These are phyloP conservation scores for rabbit (Oryctolagus cuniculus) DNA, from an alignment of 2,113 vertebrate species.

Conservation along the genomic window DNA sequence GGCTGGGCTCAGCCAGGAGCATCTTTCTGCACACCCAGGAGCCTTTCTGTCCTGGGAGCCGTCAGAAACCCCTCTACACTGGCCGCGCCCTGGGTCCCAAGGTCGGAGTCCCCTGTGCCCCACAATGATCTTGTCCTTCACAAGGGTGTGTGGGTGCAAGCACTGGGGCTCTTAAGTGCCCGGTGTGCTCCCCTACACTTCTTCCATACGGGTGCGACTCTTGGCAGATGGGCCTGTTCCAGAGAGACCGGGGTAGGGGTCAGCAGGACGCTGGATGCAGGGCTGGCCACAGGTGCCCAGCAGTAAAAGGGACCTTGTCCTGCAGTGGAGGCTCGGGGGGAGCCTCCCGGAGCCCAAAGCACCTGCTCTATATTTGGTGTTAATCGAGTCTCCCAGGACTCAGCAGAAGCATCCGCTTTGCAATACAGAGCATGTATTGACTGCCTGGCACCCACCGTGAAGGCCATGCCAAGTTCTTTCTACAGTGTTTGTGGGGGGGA, in stretches of 20 bases:
- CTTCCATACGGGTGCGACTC: background rate
- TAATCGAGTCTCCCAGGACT: background rate
- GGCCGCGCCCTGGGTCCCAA: background rate
- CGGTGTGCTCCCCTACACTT: background rate
- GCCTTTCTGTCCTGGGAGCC: background rate
- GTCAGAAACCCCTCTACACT: background rate
- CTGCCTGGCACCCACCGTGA: background rate
- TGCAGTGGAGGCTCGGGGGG: background rate
- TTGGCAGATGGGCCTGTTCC: background rate
- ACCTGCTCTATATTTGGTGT: background rate
- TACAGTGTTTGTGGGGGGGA: background rate
- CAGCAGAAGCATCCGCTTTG: background rate
- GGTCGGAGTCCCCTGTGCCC: no score
- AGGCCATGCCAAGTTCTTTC: background rate
- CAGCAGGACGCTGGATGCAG: background rate
- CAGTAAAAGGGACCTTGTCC: background rate
- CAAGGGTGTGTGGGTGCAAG: no score
- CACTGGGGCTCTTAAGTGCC: no score
- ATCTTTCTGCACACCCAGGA: background rate
- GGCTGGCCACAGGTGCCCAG: background rate
- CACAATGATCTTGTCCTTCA: background rate
- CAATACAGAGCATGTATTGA: background rate
- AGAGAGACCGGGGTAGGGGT: background rate
- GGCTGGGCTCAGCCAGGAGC: background rate
- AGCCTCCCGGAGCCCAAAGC: background rate